Conservation (phyloP, 2,113 vertebrate genomes). For the Aleadryas rufinucha region DNA sequence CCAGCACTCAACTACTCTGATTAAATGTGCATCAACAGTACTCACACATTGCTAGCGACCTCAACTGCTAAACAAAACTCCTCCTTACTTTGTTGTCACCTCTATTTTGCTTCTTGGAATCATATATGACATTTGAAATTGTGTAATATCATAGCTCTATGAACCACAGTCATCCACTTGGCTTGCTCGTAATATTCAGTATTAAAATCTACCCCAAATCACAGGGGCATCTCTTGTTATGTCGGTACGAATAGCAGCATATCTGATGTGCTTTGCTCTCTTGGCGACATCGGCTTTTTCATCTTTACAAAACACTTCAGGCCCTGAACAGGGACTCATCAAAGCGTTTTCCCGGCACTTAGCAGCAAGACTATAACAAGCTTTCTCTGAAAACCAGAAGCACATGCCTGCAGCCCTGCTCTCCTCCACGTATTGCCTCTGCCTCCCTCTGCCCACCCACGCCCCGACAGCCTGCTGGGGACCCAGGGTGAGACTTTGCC, state of each 20-base stretch:
- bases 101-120: neutral
- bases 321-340: neutral
- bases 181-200: neutral
- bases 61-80: neutral
- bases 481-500: rapidly evolving
- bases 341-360: neutral
- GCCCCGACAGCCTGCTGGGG: rapidly evolving
- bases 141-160: neutral
- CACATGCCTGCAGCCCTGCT: neutral
- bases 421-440: neutral
- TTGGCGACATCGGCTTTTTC: neutral
- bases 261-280: neutral
- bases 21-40: neutral
- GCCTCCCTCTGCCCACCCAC: neutral
- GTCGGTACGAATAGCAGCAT: neutral
- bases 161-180: neutral
- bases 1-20: neutral
- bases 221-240: neutral
- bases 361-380: neutral
- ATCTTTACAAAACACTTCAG: neutral
- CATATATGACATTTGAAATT: neutral
- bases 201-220: neutral
- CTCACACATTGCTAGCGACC: neutral
- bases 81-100: neutral
- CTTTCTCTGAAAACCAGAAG: neutral